Base-by-base conservation (phyloP, 2,113 vertebrate species). In the Lota lota region DNA sequence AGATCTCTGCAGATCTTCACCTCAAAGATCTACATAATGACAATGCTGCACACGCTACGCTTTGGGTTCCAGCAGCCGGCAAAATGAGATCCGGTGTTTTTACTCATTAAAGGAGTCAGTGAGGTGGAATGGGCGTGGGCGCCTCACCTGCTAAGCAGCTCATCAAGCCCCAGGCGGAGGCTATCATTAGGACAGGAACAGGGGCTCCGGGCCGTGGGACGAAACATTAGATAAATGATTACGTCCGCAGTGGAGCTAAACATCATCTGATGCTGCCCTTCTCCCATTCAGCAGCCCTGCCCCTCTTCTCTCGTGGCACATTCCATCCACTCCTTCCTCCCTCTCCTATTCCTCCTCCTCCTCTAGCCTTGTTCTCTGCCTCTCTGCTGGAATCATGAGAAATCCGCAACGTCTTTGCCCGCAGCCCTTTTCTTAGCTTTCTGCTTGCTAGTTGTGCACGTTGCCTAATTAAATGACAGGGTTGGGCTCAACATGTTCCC, bases 81-180 rank as follows among this genome's bases (percentile, higher is more conserved):
- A 79, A 87, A 88, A 88, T 84, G 66, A 81, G 74, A 79, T 79
- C 74, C 54, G 70, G 74, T 75, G 40, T 14, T 1, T 47, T 83
- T 79, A 62, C 80, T 85, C 85, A 86, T 89, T 89, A 87, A 80
- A 75, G 68, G 67, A 75, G 67, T 54, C 69, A 78, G 57, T 77
- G 82, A 86, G 72, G 74, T 78, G 78, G 77, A 69, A 16, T 2
- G 53, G 5, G 17, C 7, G 53, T 56, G 16, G 53, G 16, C 61
- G 54, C 3, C 68, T 50, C 21, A 86, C 79, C 85, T 85, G 73
- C 74, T 85, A 78, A 83, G 61, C 81, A 79, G 76, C 78, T 78
- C 79, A 74, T 78, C 79, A 75, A 63, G 40, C 53, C 17, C 68
- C 62, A 2, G 57, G 69, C 64, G 74, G 71, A 81, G 75, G 76